Percentiles rank a stretch among this genome's conserved stretches.
These are phyloP conservation scores for Cynodonichthys magdalenae DNA, from an alignment of 2,797 vertebrate genomes.

Conservation along the genomic window DNA sequence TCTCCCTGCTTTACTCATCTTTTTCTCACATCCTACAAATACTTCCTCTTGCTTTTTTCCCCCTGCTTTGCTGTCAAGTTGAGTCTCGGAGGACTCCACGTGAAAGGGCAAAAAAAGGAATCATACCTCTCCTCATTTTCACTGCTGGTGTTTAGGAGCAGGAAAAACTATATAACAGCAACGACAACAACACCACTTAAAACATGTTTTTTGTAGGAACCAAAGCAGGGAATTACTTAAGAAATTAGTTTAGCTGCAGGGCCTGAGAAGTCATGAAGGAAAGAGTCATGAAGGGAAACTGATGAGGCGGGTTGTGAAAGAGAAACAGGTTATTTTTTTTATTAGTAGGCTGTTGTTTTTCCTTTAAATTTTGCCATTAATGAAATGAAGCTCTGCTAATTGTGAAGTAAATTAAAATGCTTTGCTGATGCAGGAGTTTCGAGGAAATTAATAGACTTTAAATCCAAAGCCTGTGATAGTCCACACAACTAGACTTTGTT, in stretches of 20 bases:
- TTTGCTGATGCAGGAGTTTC: conserved; percentile 74
- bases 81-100: conserved; percentile 64
- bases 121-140: conserved; percentile 63
- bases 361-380: conserved; percentile 75
- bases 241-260: conserved; percentile 71
- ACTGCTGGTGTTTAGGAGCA: conserved; percentile 45
- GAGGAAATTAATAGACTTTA: conserved; percentile 76
- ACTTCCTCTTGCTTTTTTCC: conserved; percentile 28
- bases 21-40: conserved; percentile 53
- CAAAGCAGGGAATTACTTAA: conserved; percentile 68
- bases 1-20: conserved; percentile 29
- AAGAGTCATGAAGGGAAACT: conserved; percentile 64
- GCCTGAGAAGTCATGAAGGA: conserved; percentile 65
- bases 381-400: conserved; percentile 79
- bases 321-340: conserved; percentile 72
- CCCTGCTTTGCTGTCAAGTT: conserved; percentile 53
- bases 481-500: conserved; percentile 62
- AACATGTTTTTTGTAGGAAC: conserved; percentile 56
- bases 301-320: conserved; percentile 54
- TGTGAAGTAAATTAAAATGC: conserved; percentile 83
- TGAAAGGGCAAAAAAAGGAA: conserved; percentile 70
- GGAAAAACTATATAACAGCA: conserved; percentile 36
- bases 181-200: conserved; percentile 57
- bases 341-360: conserved; percentile 74
- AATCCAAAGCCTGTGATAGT: conserved; percentile 68